phyloP scores from a whole-genome alignment of 2,797 vertebrate genomes.

The Brotula barbata region DNA sequence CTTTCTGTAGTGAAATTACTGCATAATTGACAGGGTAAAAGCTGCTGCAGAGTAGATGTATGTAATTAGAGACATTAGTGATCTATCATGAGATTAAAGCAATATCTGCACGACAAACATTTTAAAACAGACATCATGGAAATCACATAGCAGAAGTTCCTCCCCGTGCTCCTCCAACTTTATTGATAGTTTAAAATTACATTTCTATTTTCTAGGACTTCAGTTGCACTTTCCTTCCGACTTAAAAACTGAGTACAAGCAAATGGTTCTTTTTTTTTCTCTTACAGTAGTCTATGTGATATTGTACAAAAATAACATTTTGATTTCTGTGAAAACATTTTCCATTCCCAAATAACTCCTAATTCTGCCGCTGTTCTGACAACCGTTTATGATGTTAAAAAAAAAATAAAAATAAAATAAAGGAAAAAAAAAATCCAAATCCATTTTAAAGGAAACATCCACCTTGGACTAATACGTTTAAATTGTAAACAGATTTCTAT shows the following conservation, averaged over 20 bases:
- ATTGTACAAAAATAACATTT: constrained; percentile 99
- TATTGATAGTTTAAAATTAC: constrained; percentile 99
- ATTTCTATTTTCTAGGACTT: constrained; percentile 99
- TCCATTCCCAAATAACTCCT: constrained; percentile 93
- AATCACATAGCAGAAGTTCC: constrained; percentile 72
- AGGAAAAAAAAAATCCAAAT: constrained; percentile 69
- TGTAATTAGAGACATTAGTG: no score
- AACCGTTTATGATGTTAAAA: constrained; percentile 75
- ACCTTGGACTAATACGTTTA: constrained; percentile 84
- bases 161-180: constrained; percentile 99
- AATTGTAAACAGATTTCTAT: constrained; percentile 81
- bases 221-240: constrained; percentile 98
- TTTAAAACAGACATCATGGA: background rate
- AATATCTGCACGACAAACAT: background rate
- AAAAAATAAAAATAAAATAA: constrained; percentile 27
- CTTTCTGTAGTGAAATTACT: no score
- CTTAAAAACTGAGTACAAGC: constrained; percentile 99
- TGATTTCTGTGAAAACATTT: constrained; percentile 99
- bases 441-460: constrained; percentile 70
- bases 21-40: no score
- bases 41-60: no score
- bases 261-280: constrained; percentile 90
- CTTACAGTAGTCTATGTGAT: constrained; percentile 99
- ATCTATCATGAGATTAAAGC: background rate
- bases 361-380: constrained; percentile 84